Evolutionary conservation across 2,113 vertebrate species (phyloP).

Genomic region (Junco hyemalis): DNA sequence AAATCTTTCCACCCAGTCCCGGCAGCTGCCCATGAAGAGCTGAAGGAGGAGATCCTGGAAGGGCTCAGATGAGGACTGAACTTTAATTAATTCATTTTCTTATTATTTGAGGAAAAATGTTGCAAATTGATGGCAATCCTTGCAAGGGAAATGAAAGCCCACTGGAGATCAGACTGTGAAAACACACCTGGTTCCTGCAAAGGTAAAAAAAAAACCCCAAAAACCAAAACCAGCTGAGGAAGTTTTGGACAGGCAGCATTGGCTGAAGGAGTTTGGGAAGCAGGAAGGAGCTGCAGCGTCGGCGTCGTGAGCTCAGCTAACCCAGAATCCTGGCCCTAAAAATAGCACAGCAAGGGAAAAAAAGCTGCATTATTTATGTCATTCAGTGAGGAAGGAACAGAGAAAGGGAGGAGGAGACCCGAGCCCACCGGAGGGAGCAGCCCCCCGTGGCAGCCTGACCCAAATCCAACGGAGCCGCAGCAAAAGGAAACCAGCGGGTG

Average conservation of each 20-base stretch:
- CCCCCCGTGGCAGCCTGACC: constrained; percentile 36
- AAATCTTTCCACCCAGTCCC: neutral
- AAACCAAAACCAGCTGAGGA: neutral
- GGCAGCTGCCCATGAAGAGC: rapidly evolving
- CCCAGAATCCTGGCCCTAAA: constrained; percentile 35
- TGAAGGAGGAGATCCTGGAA: neutral
- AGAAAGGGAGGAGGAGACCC: neutral
- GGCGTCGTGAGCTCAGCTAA: neutral
- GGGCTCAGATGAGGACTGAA: neutral
- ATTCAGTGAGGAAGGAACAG: neutral
- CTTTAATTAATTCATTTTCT: neutral
- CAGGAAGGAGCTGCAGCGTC: neutral
- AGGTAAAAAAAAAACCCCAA: neutral
- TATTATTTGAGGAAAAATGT: neutral
- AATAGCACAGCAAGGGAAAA: constrained; percentile 6
- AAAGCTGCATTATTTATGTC: constrained; percentile 41
- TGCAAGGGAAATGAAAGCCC: neutral
- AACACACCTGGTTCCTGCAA: neutral
- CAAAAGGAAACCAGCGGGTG: rapidly evolving
- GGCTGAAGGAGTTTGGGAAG: neutral
- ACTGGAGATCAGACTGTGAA: neutral
- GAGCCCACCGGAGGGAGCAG: neutral
- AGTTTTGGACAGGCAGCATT: neutral
- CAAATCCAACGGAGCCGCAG: neutral
- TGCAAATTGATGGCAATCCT: neutral